Percentiles rank a stretch among this genome's conserved stretches.
These are phyloP conservation scores for Tetranychus truncatus DNA, from an alignment of 2,888 invertebrate genomes.

Conservation along the genomic window DNA sequence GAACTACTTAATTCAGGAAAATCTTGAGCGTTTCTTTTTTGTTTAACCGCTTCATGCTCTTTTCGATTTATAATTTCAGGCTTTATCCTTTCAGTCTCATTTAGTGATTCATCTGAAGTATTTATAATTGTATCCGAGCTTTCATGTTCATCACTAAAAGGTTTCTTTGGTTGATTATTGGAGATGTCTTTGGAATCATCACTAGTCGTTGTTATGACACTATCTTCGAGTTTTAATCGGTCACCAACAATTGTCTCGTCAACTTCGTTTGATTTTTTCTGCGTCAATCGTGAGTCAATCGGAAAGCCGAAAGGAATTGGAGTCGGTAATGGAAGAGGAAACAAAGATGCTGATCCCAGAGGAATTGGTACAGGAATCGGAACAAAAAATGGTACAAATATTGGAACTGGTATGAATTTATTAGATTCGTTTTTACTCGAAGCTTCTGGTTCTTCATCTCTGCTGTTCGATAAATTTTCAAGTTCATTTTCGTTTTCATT, in stretches of 20 bases:
- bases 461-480: background rate
- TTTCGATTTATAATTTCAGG: background rate
- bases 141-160: too few relatives aligned
- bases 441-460: background rate
- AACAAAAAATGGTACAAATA: background rate
- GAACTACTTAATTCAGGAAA: background rate
- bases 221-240: background rate
- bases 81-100: background rate
- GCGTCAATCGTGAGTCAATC: background rate
- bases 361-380: background rate
- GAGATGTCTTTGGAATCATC: background rate
- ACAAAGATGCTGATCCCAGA: background rate
- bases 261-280: background rate
- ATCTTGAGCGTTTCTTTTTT: background rate
- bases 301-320: background rate
- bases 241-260: background rate
- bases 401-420: background rate
- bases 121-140: too few relatives aligned
- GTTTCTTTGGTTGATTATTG: too few relatives aligned
- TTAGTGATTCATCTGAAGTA: background rate
- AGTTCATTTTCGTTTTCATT: too few relatives aligned
- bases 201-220: background rate
- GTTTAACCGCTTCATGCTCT: background rate
- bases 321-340: background rate
- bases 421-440: background rate